These are phyloP conservation scores for Nanorana parkeri DNA, from an alignment of 2,113 vertebrate genomes.

Conservation along the genomic window DNA sequence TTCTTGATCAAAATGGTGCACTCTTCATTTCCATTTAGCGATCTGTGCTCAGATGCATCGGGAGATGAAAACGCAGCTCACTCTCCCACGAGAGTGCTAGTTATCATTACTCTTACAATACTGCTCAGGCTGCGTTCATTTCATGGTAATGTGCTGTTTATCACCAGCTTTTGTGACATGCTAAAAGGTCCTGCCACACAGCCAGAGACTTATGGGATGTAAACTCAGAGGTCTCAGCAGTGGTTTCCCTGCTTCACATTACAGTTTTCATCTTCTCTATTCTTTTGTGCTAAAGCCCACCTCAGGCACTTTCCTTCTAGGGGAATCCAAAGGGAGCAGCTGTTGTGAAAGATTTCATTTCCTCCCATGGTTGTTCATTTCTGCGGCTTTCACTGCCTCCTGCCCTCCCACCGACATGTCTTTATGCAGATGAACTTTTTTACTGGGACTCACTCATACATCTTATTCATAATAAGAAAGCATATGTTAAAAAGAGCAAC, in stretches of 20 bases:
- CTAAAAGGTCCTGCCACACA: constrained; percentile 82
- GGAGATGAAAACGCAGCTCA: constrained; percentile 73
- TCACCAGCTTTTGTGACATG: constrained; percentile 79
- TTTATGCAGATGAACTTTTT: constrained; percentile 81
- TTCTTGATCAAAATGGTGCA: constrained; percentile 73
- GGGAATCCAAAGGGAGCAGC: constrained; percentile 87
- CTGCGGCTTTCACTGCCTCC: constrained; percentile 33
- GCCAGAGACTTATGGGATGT: constrained; percentile 72
- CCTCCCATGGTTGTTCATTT: constrained; percentile 77
- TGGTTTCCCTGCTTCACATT: constrained; percentile 85
- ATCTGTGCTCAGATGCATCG: constrained; percentile 81
- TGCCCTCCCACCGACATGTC: constrained; percentile 63
- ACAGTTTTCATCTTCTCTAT: constrained; percentile 85
- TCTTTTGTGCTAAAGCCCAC: constrained; percentile 83
- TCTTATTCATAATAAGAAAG: constrained; percentile 66
- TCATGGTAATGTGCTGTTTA: constrained; percentile 84
- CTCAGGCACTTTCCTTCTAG: constrained; percentile 85
- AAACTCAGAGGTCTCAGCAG: constrained; percentile 78
- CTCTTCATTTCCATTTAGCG: constrained; percentile 87
- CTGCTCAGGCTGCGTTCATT: constrained; percentile 76
- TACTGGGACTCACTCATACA: constrained; percentile 60
- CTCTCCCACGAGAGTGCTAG: constrained; percentile 75
- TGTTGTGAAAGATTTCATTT: constrained; percentile 81
- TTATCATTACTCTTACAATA: constrained; percentile 79
- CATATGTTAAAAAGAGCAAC: constrained; percentile 37